Evolutionary conservation across 1,140 invertebrate genomes (phyloP).

Genomic region (Papilio helenus): DNA sequence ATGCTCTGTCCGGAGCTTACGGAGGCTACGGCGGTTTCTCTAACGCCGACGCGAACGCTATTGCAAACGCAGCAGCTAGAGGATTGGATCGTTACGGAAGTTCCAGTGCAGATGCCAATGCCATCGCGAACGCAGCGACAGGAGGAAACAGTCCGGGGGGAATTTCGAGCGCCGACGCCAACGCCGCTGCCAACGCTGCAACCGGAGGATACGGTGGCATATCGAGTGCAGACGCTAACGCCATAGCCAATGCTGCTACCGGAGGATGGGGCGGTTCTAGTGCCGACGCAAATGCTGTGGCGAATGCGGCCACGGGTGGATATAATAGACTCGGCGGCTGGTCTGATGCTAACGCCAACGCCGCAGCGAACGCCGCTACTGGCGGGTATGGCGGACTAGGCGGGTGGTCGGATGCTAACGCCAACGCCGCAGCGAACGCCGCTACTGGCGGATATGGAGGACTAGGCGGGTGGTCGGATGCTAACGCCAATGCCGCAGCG

Average conservation of each 20-base stretch:
- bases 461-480: background rate
- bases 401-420: constrained; percentile 15
- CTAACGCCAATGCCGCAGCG: constrained; percentile 23
- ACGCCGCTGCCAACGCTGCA: constrained; percentile 31
- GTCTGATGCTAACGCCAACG: constrained; percentile 45
- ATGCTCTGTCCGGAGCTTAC: constrained; percentile 37
- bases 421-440: constrained; percentile 37
- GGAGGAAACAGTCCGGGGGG: constrained; percentile 20
- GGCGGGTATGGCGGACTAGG: constrained; percentile 26
- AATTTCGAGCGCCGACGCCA: constrained; percentile 25
- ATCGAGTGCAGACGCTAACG: constrained; percentile 41
- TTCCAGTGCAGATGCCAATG: constrained; percentile 37
- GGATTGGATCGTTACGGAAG: constrained; percentile 38
- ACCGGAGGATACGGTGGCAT: constrained; percentile 36
- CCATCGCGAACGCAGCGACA: constrained; percentile 29
- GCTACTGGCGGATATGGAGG: constrained; percentile 19
- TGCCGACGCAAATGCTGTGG: no score
- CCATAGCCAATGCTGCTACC: constrained; percentile 42
- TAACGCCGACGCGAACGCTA: constrained; percentile 38
- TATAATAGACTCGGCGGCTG: constrained; percentile 21
- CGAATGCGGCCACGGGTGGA: background rate
- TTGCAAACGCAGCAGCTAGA: constrained; percentile 29
- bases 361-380: constrained; percentile 35
- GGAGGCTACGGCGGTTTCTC: constrained; percentile 43
- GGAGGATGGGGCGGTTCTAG: no score